Conservation (phyloP, 2,113 vertebrate genomes). For the Anarrhichthys ocellatus region DNA sequence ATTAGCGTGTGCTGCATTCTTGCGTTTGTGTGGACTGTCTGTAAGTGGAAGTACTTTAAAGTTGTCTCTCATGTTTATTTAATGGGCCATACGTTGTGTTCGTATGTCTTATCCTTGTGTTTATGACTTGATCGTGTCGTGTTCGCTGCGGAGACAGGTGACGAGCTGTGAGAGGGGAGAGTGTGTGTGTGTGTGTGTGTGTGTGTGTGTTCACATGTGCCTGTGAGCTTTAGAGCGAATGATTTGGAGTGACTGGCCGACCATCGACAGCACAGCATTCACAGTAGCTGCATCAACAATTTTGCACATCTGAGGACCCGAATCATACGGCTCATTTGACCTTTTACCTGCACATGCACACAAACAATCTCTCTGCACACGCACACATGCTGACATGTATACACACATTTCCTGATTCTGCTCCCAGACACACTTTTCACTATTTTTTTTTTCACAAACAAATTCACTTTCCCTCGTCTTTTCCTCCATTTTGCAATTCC, state of each 20-base stretch:
- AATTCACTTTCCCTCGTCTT: neutral
- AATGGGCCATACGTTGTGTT: neutral
- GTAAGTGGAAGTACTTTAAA: constrained; percentile 1
- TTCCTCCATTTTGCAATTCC: neutral
- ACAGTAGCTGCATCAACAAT: neutral
- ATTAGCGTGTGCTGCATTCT: neutral
- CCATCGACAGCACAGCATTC: neutral
- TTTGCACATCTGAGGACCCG: neutral
- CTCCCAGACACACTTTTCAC: neutral
- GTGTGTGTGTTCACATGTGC: neutral
- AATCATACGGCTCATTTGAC: constrained; percentile 24
- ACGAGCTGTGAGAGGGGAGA: neutral
- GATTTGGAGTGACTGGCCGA: constrained; percentile 14
- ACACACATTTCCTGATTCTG: neutral
- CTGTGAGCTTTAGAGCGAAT: neutral
- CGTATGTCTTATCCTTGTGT: neutral
- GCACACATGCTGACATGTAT: neutral
- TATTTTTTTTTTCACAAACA: constrained; percentile 15
- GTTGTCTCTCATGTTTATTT: constrained; percentile 7
- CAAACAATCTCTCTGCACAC: neutral
- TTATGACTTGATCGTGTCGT: neutral
- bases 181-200: neutral
- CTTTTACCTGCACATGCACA: constrained; percentile 6
- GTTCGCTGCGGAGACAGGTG: neutral
- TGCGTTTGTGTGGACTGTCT: neutral